Evolutionary conservation across 2,797 vertebrate genomes (phyloP), one percentile per base, ranked within the genome.

Genomic region (Sphenodon punctatus): DNA sequence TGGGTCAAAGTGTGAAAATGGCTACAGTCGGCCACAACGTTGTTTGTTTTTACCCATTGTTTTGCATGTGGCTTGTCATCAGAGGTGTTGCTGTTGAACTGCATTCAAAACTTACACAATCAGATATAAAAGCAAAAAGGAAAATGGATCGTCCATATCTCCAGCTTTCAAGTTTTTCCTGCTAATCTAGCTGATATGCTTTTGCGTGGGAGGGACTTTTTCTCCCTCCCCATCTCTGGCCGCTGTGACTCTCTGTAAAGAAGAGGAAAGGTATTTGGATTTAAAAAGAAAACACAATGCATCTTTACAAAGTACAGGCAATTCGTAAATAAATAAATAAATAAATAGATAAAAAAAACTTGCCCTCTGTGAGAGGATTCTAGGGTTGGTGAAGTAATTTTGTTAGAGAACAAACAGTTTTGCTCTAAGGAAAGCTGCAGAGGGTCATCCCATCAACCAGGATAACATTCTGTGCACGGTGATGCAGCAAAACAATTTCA

Each of bases 31-130:
- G n/a, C n/a, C n/a, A n/a, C n/a, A n/a, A n/a, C n/a, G n/a, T n/a
- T n/a, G n/a, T n/a, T n/a, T n/a, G n/a, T n/a, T n/a, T n/a, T n/a
- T n/a, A n/a, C 42, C 73, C 80, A 17, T 78, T 90, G 82, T 86
- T 85, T 88, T 86, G 82, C 81, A 83, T 82, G 83, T 73, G n/a
- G 76, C 80, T 83, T 90, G 88, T 80, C 89, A 80, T 85, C 78
- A 80, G 71, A 75, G 61, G 68, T 48, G 68, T 72, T 90, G 89
- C 85, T 78, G 82, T 90, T 89, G 87, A 68, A 92, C 34, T 22
- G 73, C 10, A 43, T 74, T 81, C 77, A 79, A 68, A 79, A 82
- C 90, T 89, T 80, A 56, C 41, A 20, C 78, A 89, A 87, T 77
- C 67, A 87, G 83, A 89, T 75, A 86, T 30, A 66, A 30, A 32